A percentile compares a stretch with the other conserved stretches of the same genome.
Evolutionary conservation across 2,797 vertebrate genomes (phyloP).

Genomic region (Odontamblyopus rebecca): DNA sequence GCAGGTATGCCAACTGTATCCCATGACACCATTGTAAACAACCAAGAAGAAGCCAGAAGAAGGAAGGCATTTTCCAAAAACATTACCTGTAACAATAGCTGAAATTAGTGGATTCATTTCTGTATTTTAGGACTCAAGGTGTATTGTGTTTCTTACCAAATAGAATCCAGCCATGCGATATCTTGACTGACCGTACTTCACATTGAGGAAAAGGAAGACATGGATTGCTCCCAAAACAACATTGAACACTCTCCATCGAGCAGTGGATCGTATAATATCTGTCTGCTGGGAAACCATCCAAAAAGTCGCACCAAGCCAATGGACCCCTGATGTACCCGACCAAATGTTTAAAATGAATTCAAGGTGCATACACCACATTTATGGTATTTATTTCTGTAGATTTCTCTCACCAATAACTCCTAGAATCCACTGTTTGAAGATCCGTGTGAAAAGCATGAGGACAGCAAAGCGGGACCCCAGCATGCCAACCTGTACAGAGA

Average conservation of each 20-base stretch:
- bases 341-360: neutral
- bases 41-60: conserved; percentile 79
- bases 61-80: conserved; percentile 83
- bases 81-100: conserved; percentile 74
- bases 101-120: neutral
- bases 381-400: neutral
- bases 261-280: conserved; percentile 76
- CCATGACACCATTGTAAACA: conserved; percentile 79
- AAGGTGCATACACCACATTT: neutral
- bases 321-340: conserved; percentile 68
- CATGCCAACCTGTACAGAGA: conserved; percentile 75
- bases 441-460: conserved; percentile 82
- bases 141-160: conserved; percentile 70
- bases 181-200: conserved; percentile 81
- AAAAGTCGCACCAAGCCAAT: conserved; percentile 88
- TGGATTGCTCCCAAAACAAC: conserved; percentile 82
- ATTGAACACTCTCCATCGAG: conserved; percentile 84
- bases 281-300: conserved; percentile 90
- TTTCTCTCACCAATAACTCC: conserved; percentile 79
- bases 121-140: neutral
- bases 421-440: conserved; percentile 82
- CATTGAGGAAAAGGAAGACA: conserved; percentile 84
- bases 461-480: conserved; percentile 81
- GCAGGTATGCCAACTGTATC: conserved; percentile 72
- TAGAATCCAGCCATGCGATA: conserved; percentile 83